Conservation (phyloP, 2,888 invertebrate genomes). For the Margaritifera margaritifera region DNA sequence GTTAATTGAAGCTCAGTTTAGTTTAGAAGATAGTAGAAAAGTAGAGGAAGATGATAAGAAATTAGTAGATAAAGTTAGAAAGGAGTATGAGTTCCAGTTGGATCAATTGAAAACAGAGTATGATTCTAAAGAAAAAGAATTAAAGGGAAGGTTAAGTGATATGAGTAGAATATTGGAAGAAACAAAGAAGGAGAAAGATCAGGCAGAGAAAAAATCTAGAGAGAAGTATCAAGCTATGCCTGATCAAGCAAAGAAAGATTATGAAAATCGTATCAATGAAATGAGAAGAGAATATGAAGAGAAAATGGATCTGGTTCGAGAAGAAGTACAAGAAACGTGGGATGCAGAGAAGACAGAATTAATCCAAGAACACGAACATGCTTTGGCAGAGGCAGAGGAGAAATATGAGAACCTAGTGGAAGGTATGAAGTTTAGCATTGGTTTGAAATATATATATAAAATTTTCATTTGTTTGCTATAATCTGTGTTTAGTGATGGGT, state of each 20-base stretch:
- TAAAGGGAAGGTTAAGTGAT: slow-evolving; percentile 4
- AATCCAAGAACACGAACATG: slow-evolving; percentile 39
- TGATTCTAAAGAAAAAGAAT: slow-evolving; percentile 7
- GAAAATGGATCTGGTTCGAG: slow-evolving; percentile 45
- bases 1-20: not conserved
- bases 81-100: slow-evolving; percentile 13
- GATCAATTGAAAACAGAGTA: slow-evolving; percentile 1
- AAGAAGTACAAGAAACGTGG: slow-evolving; percentile 45
- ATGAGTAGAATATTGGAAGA: not conserved
- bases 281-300: slow-evolving; percentile 46
- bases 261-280: slow-evolving; percentile 30
- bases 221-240: no score
- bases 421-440: slow-evolving; percentile 39
- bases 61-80: slow-evolving; percentile 10
- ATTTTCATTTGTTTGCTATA: slow-evolving; percentile 1
- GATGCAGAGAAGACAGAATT: slow-evolving; percentile 49
- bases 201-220: no score
- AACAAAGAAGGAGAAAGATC: not conserved
- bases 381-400: slow-evolving; percentile 51
- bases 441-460: not conserved
- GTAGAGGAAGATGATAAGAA: slow-evolving; percentile 25
- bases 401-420: slow-evolving; percentile 58
- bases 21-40: slow-evolving; percentile 9
- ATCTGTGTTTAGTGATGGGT: not conserved
- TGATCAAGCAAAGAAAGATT: no score